Evolutionary conservation across 1,140 invertebrate species (phyloP).

Genomic region (Chymomyza costata): DNA sequence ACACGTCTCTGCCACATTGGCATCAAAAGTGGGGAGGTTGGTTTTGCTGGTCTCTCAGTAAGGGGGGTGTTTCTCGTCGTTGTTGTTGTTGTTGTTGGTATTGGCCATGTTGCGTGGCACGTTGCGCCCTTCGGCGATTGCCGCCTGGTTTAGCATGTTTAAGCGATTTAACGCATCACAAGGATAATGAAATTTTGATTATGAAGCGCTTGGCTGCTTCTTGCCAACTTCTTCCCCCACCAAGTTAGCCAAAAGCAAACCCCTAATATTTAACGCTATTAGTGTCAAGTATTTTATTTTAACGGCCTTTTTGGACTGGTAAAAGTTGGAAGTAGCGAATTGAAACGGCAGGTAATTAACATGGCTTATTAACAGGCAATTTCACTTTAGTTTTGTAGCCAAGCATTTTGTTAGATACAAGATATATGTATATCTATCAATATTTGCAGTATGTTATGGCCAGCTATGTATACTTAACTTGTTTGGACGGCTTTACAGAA

Average conservation of each 20-base stretch:
- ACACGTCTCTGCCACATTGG: conserved; percentile 61
- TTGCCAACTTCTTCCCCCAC: background rate
- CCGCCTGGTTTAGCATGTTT: conserved; percentile 48
- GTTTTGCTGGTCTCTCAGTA: conserved; percentile 7
- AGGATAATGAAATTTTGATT: conserved; percentile 73
- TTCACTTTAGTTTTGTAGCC: too few species aligned
- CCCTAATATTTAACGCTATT: conserved; percentile 37
- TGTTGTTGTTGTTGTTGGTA: background rate
- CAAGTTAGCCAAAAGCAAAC: conserved; percentile 17
- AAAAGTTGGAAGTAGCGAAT: conserved; percentile 2
- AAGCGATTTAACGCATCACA: conserved; percentile 73
- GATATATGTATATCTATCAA: too few species aligned
- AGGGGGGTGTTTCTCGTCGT: conserved; percentile 5
- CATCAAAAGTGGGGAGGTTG: conserved; percentile 18
- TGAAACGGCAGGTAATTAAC: conserved; percentile 28
- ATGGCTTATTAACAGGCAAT: conserved; percentile 16
- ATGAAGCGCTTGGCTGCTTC: conserved; percentile 58
- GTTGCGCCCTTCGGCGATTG: background rate
- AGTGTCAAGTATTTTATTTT: conserved; percentile 36
- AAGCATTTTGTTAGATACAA: too few species aligned
- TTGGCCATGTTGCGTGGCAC: background rate
- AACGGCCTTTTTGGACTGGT: conserved; percentile 13
- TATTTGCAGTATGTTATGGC: too few species aligned
- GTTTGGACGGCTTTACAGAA: too few species aligned
- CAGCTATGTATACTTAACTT: too few species aligned